These are phyloP conservation scores for Vanessa atalanta DNA, from an alignment of 1,140 invertebrate species.

Conservation along the genomic window DNA sequence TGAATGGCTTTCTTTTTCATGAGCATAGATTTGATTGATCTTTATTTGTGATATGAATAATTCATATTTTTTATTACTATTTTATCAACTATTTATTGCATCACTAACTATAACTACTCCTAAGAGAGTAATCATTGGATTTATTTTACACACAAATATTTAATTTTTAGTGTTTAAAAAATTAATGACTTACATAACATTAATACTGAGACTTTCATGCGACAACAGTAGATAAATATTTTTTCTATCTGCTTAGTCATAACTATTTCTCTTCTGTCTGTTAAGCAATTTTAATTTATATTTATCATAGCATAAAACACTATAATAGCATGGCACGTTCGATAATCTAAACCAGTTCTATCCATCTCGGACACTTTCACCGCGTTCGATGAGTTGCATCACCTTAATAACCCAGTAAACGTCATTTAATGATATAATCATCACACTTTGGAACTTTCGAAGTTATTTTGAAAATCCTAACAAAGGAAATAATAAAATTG, in stretches of 20 bases:
- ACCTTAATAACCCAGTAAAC: conserved; percentile 48
- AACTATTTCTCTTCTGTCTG: no score
- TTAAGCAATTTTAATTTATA: no score
- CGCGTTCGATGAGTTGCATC: conserved; percentile 45
- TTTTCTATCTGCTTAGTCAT: no score
- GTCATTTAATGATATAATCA: conserved; percentile 39
- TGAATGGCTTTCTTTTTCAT: conserved; percentile 78
- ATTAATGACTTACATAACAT: background rate
- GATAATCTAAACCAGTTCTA: conserved; percentile 44
- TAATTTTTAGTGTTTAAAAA: background rate
- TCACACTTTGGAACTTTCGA: conserved; percentile 24
- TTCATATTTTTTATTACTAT: background rate
- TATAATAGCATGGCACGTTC: conserved; percentile 14
- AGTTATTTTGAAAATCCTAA: background rate
- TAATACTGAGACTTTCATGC: background rate
- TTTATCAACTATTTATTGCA: no score
- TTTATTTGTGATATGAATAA: conserved; percentile 29
- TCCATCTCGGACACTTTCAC: conserved; percentile 57
- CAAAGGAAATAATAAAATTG: background rate
- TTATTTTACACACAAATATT: no score
- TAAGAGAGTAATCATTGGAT: no score
- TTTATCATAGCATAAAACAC: conserved; percentile 2
- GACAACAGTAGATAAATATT: no score
- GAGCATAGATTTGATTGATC: conserved; percentile 37
- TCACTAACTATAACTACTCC: no score